These are phyloP conservation scores for Hecatera dysodea DNA, from an alignment of 2,888 invertebrate genomes.

Conservation along the genomic window DNA sequence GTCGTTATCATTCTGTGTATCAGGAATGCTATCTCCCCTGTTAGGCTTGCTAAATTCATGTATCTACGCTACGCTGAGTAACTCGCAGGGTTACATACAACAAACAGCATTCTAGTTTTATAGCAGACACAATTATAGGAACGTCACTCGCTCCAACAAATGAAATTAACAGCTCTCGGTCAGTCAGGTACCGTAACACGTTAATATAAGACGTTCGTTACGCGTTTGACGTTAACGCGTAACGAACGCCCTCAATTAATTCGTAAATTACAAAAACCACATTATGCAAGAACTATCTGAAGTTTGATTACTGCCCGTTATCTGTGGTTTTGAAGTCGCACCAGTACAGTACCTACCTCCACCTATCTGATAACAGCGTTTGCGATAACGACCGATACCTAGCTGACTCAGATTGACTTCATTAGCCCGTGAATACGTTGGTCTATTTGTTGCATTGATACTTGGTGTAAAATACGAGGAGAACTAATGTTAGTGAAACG, in stretches of 20 bases:
- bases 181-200: slow-evolving; percentile 24
- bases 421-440: slow-evolving; percentile 65
- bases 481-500: slow-evolving; percentile 40
- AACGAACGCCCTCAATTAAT: background rate
- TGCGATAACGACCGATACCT: slow-evolving; percentile 83
- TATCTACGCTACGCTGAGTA: slow-evolving; percentile 15
- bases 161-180: slow-evolving; percentile 5
- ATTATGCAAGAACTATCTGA: slow-evolving; percentile 36
- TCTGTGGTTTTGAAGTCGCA: slow-evolving; percentile 49
- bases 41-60: slow-evolving; percentile 44
- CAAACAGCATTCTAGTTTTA: slow-evolving; percentile 35
- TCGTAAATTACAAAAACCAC: background rate
- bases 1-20: slow-evolving; percentile 21
- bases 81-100: slow-evolving; percentile 10
- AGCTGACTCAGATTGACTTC: slow-evolving; percentile 82
- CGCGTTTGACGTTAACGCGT: no score
- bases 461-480: slow-evolving; percentile 24
- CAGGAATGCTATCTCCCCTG: slow-evolving; percentile 38
- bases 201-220: slow-evolving; percentile 13
- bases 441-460: slow-evolving; percentile 44
- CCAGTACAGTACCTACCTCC: slow-evolving; percentile 50
- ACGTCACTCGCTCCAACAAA: slow-evolving; percentile 10
- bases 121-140: slow-evolving; percentile 4
- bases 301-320: slow-evolving; percentile 48
- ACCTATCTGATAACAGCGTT: slow-evolving; percentile 85